phyloP scores from a whole-genome alignment of 30 jellyfish, hydroid and myxozoan genomes.

The Phacellophora camtschatica region DNA sequence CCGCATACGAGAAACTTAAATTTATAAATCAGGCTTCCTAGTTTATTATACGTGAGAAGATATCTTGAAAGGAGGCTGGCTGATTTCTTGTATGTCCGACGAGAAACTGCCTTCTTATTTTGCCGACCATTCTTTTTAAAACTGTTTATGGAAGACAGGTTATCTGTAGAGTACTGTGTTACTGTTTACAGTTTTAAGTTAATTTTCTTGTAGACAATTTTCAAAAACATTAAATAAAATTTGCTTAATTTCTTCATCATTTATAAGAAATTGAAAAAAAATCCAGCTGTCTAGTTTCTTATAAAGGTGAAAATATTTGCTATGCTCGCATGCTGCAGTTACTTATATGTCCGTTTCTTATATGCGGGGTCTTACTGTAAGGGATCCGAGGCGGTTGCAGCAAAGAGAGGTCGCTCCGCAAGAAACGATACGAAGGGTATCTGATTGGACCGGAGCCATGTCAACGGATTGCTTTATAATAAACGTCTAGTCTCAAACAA shows the following conservation, averaged over 20 bases:
- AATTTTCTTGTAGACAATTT: too few relatives aligned
- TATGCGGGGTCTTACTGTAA: not conserved
- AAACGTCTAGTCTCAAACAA: too few relatives aligned
- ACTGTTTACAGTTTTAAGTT: too few relatives aligned
- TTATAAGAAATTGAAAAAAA: not conserved
- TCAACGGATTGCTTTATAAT: too few relatives aligned
- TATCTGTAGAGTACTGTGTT: too few relatives aligned
- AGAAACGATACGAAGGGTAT: too few relatives aligned
- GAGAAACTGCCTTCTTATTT: not conserved
- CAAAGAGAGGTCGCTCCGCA: too few relatives aligned
- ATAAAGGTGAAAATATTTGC: not conserved
- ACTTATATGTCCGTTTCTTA: not conserved
- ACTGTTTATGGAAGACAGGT: too few relatives aligned
- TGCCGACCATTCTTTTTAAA: too few relatives aligned
- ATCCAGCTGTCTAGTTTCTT: not conserved
- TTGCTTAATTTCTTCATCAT: not conserved
- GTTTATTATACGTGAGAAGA: not conserved
- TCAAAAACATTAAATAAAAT: too few relatives aligned
- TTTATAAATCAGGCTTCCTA: not conserved
- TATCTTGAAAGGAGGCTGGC: not conserved
- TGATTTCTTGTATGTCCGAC: not conserved
- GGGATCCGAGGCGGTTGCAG: too few relatives aligned
- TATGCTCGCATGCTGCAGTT: not conserved
- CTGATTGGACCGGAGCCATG: too few relatives aligned
- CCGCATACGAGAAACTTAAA: not conserved